Conservation (phyloP, 2,797 vertebrate genomes). For the Hydrocynus forskahlii region DNA sequence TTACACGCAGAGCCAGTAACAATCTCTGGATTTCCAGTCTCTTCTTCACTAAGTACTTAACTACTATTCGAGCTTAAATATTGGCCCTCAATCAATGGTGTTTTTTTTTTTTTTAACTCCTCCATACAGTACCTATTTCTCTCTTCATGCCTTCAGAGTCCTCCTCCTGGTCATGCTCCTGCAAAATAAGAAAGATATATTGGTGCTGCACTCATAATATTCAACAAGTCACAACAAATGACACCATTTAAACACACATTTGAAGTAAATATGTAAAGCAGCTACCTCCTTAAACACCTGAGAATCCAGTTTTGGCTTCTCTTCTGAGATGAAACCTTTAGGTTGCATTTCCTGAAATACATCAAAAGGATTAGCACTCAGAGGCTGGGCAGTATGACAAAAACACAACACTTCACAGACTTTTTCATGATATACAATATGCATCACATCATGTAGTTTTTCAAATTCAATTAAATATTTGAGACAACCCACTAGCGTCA, state of each 20-base stretch:
- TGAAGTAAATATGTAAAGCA: neutral
- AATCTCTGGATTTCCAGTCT: conserved; percentile 95
- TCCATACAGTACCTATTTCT: conserved; percentile 91
- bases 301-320: conserved; percentile 25
- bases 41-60: conserved; percentile 74
- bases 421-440: too few species aligned
- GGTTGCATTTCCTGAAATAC: conserved; percentile 48
- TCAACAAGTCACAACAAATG: neutral
- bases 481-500: too few species aligned
- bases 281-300: conserved; percentile 30
- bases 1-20: conserved; percentile 86
- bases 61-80: conserved; percentile 66
- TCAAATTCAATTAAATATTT: too few species aligned
- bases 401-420: too few species aligned
- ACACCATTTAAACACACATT: conserved; percentile 55
- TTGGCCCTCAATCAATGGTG: conserved; percentile 53
- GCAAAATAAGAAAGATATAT: conserved; percentile 21
- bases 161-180: conserved; percentile 68
- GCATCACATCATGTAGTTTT: too few species aligned
- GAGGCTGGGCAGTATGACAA: neutral
- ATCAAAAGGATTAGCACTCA: neutral
- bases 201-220: neutral
- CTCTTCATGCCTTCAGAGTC: conserved; percentile 77
- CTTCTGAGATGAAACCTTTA: conserved; percentile 42
- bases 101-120: conserved; percentile 41